Conservation (phyloP, 1,140 invertebrate species). For the Pseudomyrmex dendroicus region DNA sequence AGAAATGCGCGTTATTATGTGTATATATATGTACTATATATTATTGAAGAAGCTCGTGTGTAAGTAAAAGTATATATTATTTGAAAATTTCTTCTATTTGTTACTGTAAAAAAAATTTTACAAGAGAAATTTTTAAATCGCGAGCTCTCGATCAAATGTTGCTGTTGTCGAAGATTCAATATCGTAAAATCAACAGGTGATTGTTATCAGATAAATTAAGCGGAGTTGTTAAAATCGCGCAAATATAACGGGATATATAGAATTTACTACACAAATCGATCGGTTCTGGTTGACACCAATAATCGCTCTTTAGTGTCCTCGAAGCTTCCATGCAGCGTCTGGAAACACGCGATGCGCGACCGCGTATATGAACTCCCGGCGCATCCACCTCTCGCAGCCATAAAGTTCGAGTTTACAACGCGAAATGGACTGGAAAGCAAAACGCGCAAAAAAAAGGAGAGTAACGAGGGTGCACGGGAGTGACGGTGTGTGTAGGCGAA, state of each 20-base stretch:
- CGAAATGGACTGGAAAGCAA: conserved; percentile 84
- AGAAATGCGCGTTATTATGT: not conserved
- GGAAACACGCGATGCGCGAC: conserved; percentile 49
- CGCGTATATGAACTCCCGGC: conserved; percentile 75
- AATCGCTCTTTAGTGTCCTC: conserved; percentile 27
- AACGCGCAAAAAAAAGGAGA: conserved; percentile 74
- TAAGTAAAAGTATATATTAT: not conserved
- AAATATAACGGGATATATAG: conserved; percentile 17
- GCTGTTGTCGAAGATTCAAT: conserved; percentile 8
- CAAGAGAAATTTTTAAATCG: not conserved
- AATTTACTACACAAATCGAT: conserved; percentile 45
- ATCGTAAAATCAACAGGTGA: conserved; percentile 54
- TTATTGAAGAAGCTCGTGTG: too few species aligned
- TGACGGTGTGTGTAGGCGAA: conserved; percentile 57
- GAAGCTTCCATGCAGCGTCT: conserved; percentile 41
- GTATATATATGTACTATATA: not conserved
- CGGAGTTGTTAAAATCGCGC: conserved; percentile 43
- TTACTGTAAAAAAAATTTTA: not conserved
- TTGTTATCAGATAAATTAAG: conserved; percentile 27
- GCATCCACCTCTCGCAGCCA: conserved; percentile 79
- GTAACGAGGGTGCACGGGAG: conserved; percentile 72
- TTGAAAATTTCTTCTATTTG: too few species aligned
- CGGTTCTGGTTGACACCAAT: conserved; percentile 46
- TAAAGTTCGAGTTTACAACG: conserved; percentile 84
- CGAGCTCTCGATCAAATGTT: not conserved